phyloP scores from a whole-genome alignment of 2,888 invertebrate genomes.

The Tyria jacobaeae region DNA sequence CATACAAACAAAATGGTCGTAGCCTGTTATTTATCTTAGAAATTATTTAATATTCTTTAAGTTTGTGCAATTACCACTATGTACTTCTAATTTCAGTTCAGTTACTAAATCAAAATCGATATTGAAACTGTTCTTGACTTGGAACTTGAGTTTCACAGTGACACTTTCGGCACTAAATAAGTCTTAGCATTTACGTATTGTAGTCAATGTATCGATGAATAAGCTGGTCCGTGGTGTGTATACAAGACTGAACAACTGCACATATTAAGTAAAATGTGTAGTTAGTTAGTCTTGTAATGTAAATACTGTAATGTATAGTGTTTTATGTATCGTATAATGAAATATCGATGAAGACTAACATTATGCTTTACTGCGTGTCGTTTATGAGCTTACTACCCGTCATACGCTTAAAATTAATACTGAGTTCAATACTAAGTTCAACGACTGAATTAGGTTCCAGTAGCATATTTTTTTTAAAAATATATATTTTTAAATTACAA shows the following conservation, averaged over 20 bases:
- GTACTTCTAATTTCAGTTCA: too few relatives aligned
- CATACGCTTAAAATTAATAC: neutral
- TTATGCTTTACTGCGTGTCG: neutral
- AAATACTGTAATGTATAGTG: neutral
- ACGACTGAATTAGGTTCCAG: neutral
- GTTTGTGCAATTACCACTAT: too few relatives aligned
- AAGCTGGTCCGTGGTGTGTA: too few relatives aligned
- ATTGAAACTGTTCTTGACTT: too few relatives aligned
- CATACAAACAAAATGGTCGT: neutral
- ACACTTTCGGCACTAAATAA: too few relatives aligned
- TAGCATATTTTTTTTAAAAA: too few relatives aligned
- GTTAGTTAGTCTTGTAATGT: neutral
- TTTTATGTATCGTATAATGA: neutral
- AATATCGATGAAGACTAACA: neutral
- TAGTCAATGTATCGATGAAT: neutral
- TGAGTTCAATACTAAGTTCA: neutral
- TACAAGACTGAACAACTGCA: too few relatives aligned
- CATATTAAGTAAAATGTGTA: too few relatives aligned
- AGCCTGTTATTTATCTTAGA: neutral
- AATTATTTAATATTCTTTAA: neutral
- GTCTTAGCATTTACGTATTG: too few relatives aligned
- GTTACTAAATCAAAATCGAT: too few relatives aligned
- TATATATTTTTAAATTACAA: too few relatives aligned
- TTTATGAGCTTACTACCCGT: neutral
- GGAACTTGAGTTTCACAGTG: too few relatives aligned